phyloP scores from a whole-genome alignment of 2,113 vertebrate genomes.

The Pipra filicauda region DNA sequence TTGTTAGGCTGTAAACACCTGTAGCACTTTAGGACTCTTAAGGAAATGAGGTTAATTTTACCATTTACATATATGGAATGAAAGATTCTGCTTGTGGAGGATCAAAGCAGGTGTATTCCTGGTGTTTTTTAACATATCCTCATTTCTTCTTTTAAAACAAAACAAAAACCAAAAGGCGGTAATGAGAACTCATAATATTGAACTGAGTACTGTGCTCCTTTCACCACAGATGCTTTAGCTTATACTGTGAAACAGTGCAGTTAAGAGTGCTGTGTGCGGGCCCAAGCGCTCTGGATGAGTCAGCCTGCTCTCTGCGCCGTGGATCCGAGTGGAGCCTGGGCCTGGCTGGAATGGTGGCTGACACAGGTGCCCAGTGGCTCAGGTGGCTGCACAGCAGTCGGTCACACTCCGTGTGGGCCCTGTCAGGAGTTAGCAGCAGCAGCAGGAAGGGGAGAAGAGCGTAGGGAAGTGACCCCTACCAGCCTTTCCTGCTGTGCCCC shows the following conservation, averaged over 20 bases:
- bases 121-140: neutral
- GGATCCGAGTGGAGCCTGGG: neutral
- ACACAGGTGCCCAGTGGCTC: neutral
- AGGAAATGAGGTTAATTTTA: conserved; percentile 13
- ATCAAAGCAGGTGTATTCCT: neutral
- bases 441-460: neutral
- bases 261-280: neutral
- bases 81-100: neutral
- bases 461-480: neutral
- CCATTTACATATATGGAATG: neutral
- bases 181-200: neutral
- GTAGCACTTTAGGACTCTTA: neutral
- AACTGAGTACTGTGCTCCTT: neutral
- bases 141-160: neutral
- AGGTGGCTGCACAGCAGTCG: neutral
- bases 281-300: too few relatives aligned
- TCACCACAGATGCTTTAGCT: neutral
- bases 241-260: neutral
- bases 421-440: neutral
- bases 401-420: neutral
- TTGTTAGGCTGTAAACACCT: neutral
- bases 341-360: neutral
- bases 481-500: neutral
- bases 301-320: neutral
- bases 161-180: neutral